Evolutionary conservation across 2,888 invertebrate species (phyloP).

Genomic region (Tipula confusa): DNA sequence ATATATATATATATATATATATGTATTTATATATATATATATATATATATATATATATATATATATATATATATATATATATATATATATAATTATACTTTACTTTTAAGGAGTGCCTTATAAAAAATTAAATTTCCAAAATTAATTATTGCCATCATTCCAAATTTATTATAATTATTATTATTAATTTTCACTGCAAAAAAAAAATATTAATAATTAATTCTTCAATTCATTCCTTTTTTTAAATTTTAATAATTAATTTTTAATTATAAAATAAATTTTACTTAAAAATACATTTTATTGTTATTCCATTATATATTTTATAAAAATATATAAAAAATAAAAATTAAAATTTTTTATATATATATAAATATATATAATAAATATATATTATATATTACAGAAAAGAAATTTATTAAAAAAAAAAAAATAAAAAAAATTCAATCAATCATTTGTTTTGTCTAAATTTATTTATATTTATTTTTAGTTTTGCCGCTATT

Average conservation of each 20-base stretch:
- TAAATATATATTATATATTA: conserved; percentile 31
- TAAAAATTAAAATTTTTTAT: conserved; percentile 26
- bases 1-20: no score
- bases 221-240: conserved; percentile 29
- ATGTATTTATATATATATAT: no score
- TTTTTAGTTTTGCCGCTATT: conserved; percentile 26
- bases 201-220: background rate
- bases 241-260: conserved; percentile 26
- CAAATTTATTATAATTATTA: conserved; percentile 28
- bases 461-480: conserved; percentile 29
- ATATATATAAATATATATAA: conserved; percentile 27
- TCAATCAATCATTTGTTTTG: conserved; percentile 28
- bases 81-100: background rate
- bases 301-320: conserved; percentile 30
- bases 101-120: background rate
- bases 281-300: conserved; percentile 28
- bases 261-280: conserved; percentile 26
- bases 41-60: no score
- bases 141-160: conserved; percentile 13
- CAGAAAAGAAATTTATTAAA: conserved; percentile 32
- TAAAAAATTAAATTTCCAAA: background rate
- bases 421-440: conserved; percentile 31
- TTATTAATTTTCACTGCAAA: conserved; percentile 25
- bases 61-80: no score
- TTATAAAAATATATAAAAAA: conserved; percentile 26